Conservation (phyloP, 2,888 invertebrate genomes). For the Dione vanillae region DNA sequence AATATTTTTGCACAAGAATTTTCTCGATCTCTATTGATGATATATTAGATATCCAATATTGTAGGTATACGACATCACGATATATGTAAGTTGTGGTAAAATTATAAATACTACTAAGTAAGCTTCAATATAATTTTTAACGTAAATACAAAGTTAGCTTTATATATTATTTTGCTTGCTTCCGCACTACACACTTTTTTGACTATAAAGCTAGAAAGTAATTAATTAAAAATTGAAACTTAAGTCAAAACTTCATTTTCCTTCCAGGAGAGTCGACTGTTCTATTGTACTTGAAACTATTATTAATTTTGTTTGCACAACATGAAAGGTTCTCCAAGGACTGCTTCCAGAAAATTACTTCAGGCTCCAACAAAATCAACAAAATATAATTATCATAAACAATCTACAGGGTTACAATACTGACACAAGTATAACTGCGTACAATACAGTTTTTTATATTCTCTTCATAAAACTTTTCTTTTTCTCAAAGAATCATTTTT, state of each 20-base stretch:
- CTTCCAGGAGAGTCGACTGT: conserved; percentile 8
- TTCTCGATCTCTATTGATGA: too few relatives aligned
- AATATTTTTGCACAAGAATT: too few relatives aligned
- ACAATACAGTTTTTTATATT: not conserved
- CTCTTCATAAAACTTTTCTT: not conserved
- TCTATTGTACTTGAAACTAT: conserved; percentile 32
- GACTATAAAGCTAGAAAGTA: not conserved
- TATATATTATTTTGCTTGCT: not conserved
- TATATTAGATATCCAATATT: too few relatives aligned
- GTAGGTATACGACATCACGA: too few relatives aligned
- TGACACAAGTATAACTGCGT: not conserved
- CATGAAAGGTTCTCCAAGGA: conserved; percentile 27
- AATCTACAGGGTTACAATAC: conserved; percentile 8
- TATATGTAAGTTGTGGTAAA: too few relatives aligned
- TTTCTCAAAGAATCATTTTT: too few relatives aligned
- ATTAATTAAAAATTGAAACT: conserved; percentile 18
- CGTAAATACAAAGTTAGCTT: too few relatives aligned
- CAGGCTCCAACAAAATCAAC: conserved; percentile 16
- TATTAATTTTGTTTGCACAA: conserved; percentile 33
- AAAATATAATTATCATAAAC: conserved; percentile 16
- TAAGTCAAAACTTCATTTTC: conserved; percentile 19
- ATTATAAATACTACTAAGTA: too few relatives aligned
- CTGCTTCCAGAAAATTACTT: conserved; percentile 19
- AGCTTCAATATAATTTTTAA: too few relatives aligned
- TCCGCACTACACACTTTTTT: conserved; percentile 5